phyloP scores from a whole-genome alignment of 2,888 invertebrate species.

The Pollenia griseotomentosa region DNA sequence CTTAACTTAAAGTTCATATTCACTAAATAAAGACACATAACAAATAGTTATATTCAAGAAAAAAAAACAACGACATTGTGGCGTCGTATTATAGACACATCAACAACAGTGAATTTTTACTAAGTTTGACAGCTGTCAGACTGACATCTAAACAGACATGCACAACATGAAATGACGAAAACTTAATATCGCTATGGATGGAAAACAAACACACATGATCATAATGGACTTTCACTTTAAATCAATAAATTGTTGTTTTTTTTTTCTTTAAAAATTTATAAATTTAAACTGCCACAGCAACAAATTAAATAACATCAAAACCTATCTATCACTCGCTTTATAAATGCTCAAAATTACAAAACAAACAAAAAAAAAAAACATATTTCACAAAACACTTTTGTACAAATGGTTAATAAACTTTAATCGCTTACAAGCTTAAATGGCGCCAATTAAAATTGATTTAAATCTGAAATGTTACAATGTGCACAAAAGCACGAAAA shows the following conservation, averaged over 20 bases:
- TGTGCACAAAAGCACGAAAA: conserved; percentile 51
- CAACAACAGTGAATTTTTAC: conserved; percentile 74
- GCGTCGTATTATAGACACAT: conserved; percentile 67
- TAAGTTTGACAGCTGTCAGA: conserved; percentile 82
- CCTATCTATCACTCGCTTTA: conserved; percentile 66
- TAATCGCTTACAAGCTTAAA: conserved; percentile 73
- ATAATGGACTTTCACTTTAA: conserved; percentile 70
- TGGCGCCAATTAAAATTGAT: conserved; percentile 76
- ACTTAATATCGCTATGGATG: conserved; percentile 59
- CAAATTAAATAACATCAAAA: conserved; percentile 59
- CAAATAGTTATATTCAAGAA: conserved; percentile 17
- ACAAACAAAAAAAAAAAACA: conserved; percentile 30
- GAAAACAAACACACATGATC: conserved; percentile 47
- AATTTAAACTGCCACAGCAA: conserved; percentile 24
- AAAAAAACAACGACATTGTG: conserved; percentile 63
- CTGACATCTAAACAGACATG: conserved; percentile 71
- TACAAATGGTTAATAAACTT: conserved; percentile 66
- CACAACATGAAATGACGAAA: conserved; percentile 47
- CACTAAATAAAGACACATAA: conserved; percentile 18
- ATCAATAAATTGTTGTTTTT: conserved; percentile 21
- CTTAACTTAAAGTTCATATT: background rate
- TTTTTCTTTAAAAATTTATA: background rate
- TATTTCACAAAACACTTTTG: conserved; percentile 47
- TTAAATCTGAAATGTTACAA: conserved; percentile 70
- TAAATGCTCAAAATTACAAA: conserved; percentile 44